These are phyloP conservation scores for Lycia hirtaria DNA, from an alignment of 2,888 invertebrate genomes.

Conservation along the genomic window DNA sequence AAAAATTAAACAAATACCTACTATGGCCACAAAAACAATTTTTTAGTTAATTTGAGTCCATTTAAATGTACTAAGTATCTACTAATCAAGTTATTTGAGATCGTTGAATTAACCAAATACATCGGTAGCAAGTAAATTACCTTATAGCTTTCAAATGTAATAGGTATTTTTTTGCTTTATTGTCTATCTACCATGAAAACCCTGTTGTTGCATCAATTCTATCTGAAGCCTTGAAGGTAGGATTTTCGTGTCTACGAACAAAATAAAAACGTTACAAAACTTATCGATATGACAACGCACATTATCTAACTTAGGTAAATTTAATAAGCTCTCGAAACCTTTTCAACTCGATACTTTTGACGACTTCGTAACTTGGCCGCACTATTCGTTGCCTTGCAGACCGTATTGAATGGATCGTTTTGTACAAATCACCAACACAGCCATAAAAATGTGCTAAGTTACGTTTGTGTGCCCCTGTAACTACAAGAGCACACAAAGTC, in stretches of 20 bases:
- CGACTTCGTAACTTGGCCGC: conserved; percentile 47
- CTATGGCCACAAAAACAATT: too few relatives aligned
- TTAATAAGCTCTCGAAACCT: background rate
- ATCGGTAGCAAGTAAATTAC: too few relatives aligned
- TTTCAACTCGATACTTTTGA: conserved; percentile 32
- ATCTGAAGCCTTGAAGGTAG: background rate
- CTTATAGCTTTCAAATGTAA: too few relatives aligned
- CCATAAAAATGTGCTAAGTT: conserved; percentile 45
- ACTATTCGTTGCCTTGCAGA: conserved; percentile 46
- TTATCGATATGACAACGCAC: conserved; percentile 8
- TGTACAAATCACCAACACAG: conserved; percentile 60
- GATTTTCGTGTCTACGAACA: background rate
- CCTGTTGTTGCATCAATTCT: background rate
- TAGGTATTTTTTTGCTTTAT: too few relatives aligned
- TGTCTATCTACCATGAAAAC: background rate
- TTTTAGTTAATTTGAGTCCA: too few relatives aligned
- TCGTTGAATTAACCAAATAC: too few relatives aligned
- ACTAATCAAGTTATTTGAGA: too few relatives aligned
- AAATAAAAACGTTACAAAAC: conserved; percentile 3
- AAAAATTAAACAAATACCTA: background rate
- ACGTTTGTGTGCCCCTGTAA: conserved; percentile 62
- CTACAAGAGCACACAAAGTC: conserved; percentile 83
- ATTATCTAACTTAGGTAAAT: background rate
- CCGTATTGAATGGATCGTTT: conserved; percentile 67
- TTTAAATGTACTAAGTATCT: too few relatives aligned